phyloP scores from a whole-genome alignment of 2,888 invertebrate species.

The Cyaniris semiargus region DNA sequence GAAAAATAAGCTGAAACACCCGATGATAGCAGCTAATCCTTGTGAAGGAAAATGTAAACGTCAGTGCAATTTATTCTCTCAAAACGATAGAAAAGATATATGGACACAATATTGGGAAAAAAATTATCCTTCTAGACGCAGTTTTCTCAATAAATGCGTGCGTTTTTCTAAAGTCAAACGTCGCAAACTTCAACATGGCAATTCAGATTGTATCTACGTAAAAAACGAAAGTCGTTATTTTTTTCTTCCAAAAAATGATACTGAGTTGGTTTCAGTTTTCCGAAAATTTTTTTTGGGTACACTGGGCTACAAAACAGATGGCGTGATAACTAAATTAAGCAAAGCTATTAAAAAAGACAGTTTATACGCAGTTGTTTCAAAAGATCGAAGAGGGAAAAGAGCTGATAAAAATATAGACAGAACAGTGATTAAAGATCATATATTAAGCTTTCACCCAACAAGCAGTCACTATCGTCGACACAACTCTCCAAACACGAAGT shows the following conservation, averaged over 20 bases:
- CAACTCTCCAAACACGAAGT: too few relatives aligned
- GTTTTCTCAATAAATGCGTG: constrained; percentile 22
- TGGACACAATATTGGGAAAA: constrained; percentile 25
- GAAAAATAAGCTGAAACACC: constrained; percentile 36
- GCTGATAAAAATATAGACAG: too few relatives aligned
- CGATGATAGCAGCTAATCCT: constrained; percentile 35
- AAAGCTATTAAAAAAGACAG: too few relatives aligned
- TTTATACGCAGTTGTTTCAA: too few relatives aligned
- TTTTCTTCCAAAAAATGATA: constrained; percentile 5
- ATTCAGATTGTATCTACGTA: background rate
- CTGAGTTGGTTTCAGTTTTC: constrained; percentile 19
- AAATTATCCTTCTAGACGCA: constrained; percentile 22
- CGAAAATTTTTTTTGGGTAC: constrained; percentile 35
- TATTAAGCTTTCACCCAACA: too few relatives aligned
- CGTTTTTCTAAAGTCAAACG: constrained; percentile 5
- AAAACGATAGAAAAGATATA: constrained; percentile 17
- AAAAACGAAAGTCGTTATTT: constrained; percentile 5
- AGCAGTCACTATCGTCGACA: too few relatives aligned
- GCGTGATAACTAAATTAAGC: too few relatives aligned
- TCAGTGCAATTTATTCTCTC: constrained; percentile 33
- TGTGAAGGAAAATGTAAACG: constrained; percentile 37
- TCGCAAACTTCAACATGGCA: background rate
- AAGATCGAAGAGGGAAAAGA: too few relatives aligned
- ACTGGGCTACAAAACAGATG: too few relatives aligned
- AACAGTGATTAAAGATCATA: too few relatives aligned